Evolutionary conservation across 2,797 vertebrate genomes (phyloP), one percentile per base, ranked within the genome.

Genomic region (Pithecia hirsuta): DNA sequence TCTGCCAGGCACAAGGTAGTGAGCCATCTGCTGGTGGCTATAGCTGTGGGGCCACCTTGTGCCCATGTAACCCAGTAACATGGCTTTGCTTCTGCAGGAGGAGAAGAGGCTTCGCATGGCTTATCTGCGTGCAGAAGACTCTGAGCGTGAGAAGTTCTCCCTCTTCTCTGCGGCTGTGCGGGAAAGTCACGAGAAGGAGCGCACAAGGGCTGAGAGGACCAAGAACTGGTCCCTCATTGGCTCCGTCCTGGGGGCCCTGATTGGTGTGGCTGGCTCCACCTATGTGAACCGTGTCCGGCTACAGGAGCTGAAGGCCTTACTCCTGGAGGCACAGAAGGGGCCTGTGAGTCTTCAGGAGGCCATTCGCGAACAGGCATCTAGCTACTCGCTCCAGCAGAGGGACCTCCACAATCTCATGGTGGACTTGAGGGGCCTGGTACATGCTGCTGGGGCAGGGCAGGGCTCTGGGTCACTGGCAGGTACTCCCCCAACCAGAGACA

Each of bases 181-280:
- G 39, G 99, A 98, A 98, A 99, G 99, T 96, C 99, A 99, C 0
- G 99, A 99, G 96, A 99, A 99, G 97, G 99, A 99, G 97, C 98
- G 99, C 26, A 98, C 99, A 0, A 98, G 99, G 97, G 99, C 99
- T 0, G 99, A 99, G 88, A 99, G 99, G 79, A 99, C 99, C 7
- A 99, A 99, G 98, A 99, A 99, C 99, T 99, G 99, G 99, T 99
- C 99, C 48, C 90, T 99, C 97, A 99, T 99, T 0, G 99, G 99
- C 74, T 99, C 99, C 0, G 99, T 99, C 24, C 98, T 99, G 14
- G 99, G 99, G 6, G 99, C 99, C 10, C 67, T 99, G 96, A 99
- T 99, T 4, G 99, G 99, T 3, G 99, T 99, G 97, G 99, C 99
- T 98, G 99, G 99, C 36, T 99, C 99, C 1, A 99, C 99, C 0